Percentiles rank a stretch among this genome's conserved stretches.
Conservation (phyloP, 2,797 vertebrate species). For the Protosalanx chinensis region DNA sequence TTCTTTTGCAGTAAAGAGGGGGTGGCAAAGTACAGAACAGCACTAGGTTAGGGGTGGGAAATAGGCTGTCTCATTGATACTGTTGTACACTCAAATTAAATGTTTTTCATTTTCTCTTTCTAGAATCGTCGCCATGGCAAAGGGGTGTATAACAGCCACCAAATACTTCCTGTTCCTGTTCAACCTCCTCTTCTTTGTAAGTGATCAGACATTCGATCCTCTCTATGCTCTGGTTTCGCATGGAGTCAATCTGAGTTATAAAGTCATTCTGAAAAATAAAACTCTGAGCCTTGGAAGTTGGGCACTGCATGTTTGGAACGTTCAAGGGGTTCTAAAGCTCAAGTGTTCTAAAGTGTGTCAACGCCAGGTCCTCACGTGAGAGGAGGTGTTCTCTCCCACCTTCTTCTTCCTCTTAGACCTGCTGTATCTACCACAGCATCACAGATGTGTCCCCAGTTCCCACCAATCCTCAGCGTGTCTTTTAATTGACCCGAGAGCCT, state of each 20-base stretch:
- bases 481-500: conserved; percentile 37
- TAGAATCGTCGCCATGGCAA: conserved; percentile 65
- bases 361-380: too few species aligned
- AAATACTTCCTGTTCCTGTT: conserved; percentile 82
- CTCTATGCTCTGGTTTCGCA: too few species aligned
- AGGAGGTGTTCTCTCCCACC: too few species aligned
- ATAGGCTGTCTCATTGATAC: background rate
- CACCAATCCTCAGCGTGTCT: background rate
- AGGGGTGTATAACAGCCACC: conserved; percentile 75
- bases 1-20: too few species aligned
- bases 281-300: too few species aligned
- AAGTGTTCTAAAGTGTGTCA: too few species aligned
- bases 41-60: background rate
- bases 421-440: too few species aligned
- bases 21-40: background rate
- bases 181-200: conserved; percentile 82
- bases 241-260: background rate
- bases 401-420: too few species aligned
- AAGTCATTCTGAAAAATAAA: conserved; percentile 5
- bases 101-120: background rate
- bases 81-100: background rate
- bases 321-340: too few species aligned
- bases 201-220: conserved; percentile 35
- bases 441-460: too few species aligned
- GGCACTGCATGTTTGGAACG: too few species aligned